Base-by-base conservation (phyloP, 2,113 vertebrate species). In the Pollimyrus isidori region DNA sequence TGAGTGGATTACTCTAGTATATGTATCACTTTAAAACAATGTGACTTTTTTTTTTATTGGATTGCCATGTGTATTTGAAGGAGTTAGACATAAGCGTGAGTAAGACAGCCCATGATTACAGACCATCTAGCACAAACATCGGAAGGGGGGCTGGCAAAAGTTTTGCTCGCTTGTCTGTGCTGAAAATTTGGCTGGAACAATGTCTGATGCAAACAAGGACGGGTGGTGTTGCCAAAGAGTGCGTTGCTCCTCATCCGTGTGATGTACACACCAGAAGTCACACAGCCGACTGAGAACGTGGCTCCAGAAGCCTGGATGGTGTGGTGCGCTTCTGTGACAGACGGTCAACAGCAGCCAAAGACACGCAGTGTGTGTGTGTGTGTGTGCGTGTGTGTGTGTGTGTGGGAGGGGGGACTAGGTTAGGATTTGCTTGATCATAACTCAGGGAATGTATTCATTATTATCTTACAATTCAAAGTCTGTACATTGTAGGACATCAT, bases 121-220 rank as follows among this genome's bases (percentile, higher is more conserved):
- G 17, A 83, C 80, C 9, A 21, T 83, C 39, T n/a, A 84, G 19
- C 82, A 48, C 82, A 84, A 48, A 48, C 82, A 84, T 84, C 48
- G 82, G 82, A 84, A 84, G 21, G 82, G 35, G 45, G 82, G 82
- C 42, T 84, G 80, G 80, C 39, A 84, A 48, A 84, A 84, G 80
- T 84, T 84, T 46, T 0, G 7, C 82, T 45, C 45, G 2, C 82
- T 87, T 42, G 26, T 87, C 15, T 56, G 15, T 7, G 69, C 30
- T 39, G 2, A 23, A 15, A 17, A 42, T 26, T 46, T 42, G 56
- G 53, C 21, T 56, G 52, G 35, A 87, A 39, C 35, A 87, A 42
- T 86, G 85, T 56, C 50, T 84, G 45, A 48, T 10, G 21, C 82
- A 84, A 48, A 84, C 82, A 84, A 48, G 42, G 82, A 21, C 0